These are phyloP conservation scores for Nothocercus nigrocapillus DNA, from an alignment of 2,113 vertebrate species.

Conservation along the genomic window DNA sequence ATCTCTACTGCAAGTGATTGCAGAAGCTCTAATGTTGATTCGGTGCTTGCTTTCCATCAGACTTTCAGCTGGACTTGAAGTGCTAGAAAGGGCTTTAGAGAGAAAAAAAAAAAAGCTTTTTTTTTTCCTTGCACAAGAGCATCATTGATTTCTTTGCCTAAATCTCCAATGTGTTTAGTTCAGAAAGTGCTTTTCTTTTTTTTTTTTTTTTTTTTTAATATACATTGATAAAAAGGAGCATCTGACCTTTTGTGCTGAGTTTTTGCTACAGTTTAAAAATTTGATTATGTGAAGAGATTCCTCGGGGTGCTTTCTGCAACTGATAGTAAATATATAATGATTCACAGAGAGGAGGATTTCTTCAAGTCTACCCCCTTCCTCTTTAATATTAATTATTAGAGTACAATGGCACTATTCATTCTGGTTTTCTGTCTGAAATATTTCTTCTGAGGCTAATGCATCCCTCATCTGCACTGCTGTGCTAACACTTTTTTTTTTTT, in stretches of 20 bases:
- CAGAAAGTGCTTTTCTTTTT: not conserved
- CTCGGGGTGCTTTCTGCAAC: not conserved
- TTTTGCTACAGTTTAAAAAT: not conserved
- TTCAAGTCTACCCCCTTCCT: not conserved
- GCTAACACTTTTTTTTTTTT: not conserved
- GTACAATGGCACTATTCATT: not conserved
- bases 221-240: not conserved
- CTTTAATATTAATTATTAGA: not conserved
- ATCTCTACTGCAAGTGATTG: slow-evolving; percentile 22
- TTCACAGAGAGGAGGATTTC: not conserved
- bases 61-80: not conserved
- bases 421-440: not conserved
- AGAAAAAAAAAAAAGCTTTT: not conserved
- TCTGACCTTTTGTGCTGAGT: not conserved
- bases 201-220: not conserved
- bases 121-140: slow-evolving; percentile 33
- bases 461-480: not conserved
- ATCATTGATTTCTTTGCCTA: not conserved
- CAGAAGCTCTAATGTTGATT: slow-evolving; percentile 44
- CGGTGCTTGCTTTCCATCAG: slow-evolving; percentile 6
- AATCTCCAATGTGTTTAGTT: not conserved
- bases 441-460: not conserved
- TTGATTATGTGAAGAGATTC: not conserved
- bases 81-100: not conserved
- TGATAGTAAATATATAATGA: not conserved